phyloP scores from a whole-genome alignment of 2,888 invertebrate genomes.

The Apodemia zela region DNA sequence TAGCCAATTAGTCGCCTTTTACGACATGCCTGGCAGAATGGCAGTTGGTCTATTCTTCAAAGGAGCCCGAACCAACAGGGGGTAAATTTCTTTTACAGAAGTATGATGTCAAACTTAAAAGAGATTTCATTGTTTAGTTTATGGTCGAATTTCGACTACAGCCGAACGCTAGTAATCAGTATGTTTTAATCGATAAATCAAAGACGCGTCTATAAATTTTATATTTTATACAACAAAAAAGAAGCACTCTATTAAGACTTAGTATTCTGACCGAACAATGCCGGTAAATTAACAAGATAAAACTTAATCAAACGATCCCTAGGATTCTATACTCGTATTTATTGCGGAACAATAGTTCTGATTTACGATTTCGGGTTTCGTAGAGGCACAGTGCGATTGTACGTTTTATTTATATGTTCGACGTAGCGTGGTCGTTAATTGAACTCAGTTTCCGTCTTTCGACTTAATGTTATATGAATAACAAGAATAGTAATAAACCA shows the following conservation, averaged over 20 bases:
- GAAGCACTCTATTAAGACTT: background rate
- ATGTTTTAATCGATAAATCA: background rate
- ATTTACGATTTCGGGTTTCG: conserved; percentile 67
- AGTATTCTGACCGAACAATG: conserved; percentile 42
- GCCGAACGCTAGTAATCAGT: too few relatives aligned
- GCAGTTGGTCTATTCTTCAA: too few relatives aligned
- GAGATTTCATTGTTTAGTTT: too few relatives aligned
- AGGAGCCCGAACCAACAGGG: too few relatives aligned
- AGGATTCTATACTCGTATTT: conserved; percentile 72
- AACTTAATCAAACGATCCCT: conserved; percentile 75
- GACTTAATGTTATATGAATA: background rate
- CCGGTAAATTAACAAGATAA: conserved; percentile 74
- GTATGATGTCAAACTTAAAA: too few relatives aligned
- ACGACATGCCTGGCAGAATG: too few relatives aligned
- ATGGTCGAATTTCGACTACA: too few relatives aligned
- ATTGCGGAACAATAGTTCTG: conserved; percentile 76
- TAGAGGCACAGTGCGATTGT: conserved; percentile 53
- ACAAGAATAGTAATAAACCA: background rate
- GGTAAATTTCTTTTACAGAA: too few relatives aligned
- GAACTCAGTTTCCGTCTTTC: conserved; percentile 25
- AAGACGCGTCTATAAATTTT: background rate
- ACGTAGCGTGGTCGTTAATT: conserved; percentile 37
- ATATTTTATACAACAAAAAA: background rate
- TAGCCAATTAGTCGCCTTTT: too few relatives aligned
- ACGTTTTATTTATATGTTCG: conserved; percentile 56